Evolutionary conservation across 2,113 vertebrate species (phyloP), one percentile per base, ranked within the genome.

Genomic region (Rhombomys opimus): DNA sequence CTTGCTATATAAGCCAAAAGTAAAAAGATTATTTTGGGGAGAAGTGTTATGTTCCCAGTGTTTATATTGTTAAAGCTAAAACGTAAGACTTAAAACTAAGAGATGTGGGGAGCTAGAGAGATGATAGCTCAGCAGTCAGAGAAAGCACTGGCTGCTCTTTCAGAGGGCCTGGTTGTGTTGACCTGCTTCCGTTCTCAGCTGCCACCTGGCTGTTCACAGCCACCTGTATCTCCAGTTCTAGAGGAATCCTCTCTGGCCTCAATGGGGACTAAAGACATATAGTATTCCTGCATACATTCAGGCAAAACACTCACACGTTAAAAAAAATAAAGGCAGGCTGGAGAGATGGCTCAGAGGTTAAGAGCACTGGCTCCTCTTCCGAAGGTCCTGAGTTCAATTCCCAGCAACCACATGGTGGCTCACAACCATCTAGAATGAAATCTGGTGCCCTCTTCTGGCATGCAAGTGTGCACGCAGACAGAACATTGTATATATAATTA

Each of bases 1-100:
- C 38, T 95, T 65, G 77, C 38, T 68, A 14, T 87, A 25, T 30
- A 65, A 94, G 81, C 59, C 67, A 84, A 93, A 95, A 93, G 65
- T 88, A 61, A 72, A 90, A 87, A 73, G 52, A 52, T 77, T 76
- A 76, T 95, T 91, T 96, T 94, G 61, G 41, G 82, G 52, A 41
- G 22, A 81, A 78, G 23, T 77, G 35, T 77, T 32, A 30, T 50
- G 61, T 57, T 73, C 23, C 32, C 46, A 72, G 1, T 27, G 93
- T 96, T 87, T 78, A 35, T 94, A n/a, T 78, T 85, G 13, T 61
- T 89, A 77, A 32, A 54, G 41, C 72, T 81, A 61, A 88, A 73
- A 65, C 7, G 20, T 68, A 81, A 87, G 76, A 68, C 75, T 67
- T 85, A 77, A n/a, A 41, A 85, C 59, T 65, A 61, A 61, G 38